Evolutionary conservation across 2,888 invertebrate genomes (phyloP), one percentile per base, ranked within the genome.

Genomic region (Nomada fucata): DNA sequence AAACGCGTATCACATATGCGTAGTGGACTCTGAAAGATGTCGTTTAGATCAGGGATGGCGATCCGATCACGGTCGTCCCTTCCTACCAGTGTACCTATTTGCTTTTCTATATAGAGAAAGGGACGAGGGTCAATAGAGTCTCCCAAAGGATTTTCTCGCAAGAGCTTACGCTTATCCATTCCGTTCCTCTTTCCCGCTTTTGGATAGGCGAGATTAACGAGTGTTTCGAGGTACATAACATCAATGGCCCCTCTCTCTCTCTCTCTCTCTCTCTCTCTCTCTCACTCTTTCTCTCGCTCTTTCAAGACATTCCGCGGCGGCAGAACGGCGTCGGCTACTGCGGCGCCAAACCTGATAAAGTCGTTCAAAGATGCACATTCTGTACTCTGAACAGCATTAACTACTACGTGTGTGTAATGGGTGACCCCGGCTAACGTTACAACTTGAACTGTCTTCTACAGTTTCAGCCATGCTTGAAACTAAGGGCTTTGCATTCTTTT

Each of bases 201-300:
- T 68, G 63, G 70, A 57, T 44, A 59, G 60, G 57, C 76, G 76
- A 87, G 85, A 88, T 88, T 88, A 88, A 88, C 84, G 86, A 87
- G 86, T 86, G 79, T 83, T 86, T 83, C 79, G 81, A 79, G 86
- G 69, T 78, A 53, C 53, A 7, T 36, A 74, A 70, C 70, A 81
- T 85, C 84, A 74, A 79, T 78, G 73, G 79, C 52, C 57, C 55
- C 44, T 11, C 65, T 47, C 57, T 71, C 73, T 74, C 73, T 74
- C 26, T 5, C 71, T 72, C 71, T 72, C 72, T 53, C 70, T 47
- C 57, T 67, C 73, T 74, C 26, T 5, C 71, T 72, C 44, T 11
- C 65, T 47, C 57, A 68, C 73, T 74, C 73, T 74, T 20, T 5
- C 71, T 72, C 71, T 72, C 72, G 47, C 70, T 47, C 71, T 72